Evolutionary conservation across 2,888 invertebrate genomes (phyloP).

Genomic region (Hipparchia semele): DNA sequence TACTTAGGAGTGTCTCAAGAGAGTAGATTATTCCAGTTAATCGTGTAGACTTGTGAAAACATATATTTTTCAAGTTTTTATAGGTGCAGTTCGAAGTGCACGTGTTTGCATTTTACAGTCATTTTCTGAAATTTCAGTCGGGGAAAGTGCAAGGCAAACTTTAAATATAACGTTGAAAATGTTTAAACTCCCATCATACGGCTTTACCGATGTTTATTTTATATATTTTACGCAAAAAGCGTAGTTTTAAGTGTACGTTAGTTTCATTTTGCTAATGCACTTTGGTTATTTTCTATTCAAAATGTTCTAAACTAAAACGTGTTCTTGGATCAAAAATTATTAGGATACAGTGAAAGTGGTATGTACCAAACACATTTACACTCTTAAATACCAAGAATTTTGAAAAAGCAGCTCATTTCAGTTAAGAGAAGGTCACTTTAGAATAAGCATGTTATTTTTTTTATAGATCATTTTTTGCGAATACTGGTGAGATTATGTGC

Average conservation of each 20-base stretch:
- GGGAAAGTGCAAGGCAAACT: constrained; percentile 42
- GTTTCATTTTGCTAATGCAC: constrained; percentile 56
- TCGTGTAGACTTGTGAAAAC: constrained; percentile 17
- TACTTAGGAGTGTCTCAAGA: constrained; percentile 41
- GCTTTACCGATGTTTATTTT: constrained; percentile 40
- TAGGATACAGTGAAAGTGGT: constrained; percentile 76
- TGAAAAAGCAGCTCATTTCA: constrained; percentile 5
- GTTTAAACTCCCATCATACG: constrained; percentile 7
- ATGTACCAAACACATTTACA: constrained; percentile 50
- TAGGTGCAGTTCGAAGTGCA: constrained; percentile 72
- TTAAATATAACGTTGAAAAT: constrained; percentile 21
- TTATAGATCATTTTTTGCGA: background rate
- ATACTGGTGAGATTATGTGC: background rate
- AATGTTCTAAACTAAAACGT: constrained; percentile 54
- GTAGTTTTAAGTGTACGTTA: constrained; percentile 51
- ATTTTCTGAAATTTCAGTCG: constrained; percentile 62
- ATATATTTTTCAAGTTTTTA: constrained; percentile 47
- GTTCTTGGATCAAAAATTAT: constrained; percentile 50
- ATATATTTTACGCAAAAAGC: constrained; percentile 29
- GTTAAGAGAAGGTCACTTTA: constrained; percentile 15
- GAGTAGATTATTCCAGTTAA: constrained; percentile 21
- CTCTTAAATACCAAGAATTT: constrained; percentile 7
- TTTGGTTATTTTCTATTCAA: constrained; percentile 63
- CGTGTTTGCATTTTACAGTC: constrained; percentile 80
- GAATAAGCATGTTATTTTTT: constrained; percentile 20